phyloP scores from a whole-genome alignment of 2,113 vertebrate species.

The Pelobates fuscus region DNA sequence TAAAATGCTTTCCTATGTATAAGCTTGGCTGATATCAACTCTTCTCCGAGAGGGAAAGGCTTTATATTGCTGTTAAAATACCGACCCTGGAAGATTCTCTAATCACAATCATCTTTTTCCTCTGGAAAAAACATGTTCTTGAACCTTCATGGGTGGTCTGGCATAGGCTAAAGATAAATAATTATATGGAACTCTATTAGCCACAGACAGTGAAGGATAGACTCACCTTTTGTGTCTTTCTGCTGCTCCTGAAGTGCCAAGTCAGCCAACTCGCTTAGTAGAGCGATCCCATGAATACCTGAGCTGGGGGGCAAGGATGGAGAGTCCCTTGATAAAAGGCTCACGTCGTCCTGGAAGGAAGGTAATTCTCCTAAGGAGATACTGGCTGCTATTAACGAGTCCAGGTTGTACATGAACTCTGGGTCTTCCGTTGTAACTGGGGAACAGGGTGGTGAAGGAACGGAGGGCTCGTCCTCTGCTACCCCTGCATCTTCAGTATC shows the following conservation, averaged over 20 bases:
- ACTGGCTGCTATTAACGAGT: conserved; percentile 86
- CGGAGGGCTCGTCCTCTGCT: background rate
- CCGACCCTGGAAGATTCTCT: background rate
- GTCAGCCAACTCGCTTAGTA: conserved; percentile 91
- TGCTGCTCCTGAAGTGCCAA: conserved; percentile 77
- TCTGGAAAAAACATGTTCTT: background rate
- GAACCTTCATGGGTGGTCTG: background rate
- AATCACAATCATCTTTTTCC: background rate
- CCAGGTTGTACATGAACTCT: conserved; percentile 71
- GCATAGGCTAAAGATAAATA: background rate
- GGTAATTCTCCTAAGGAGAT: conserved; percentile 78
- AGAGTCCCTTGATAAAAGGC: background rate
- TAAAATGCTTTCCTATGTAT: too few relatives aligned
- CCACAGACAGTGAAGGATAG: too few relatives aligned
- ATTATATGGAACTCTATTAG: too few relatives aligned
- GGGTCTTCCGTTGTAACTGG: conserved; percentile 3
- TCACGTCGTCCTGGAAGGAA: conserved; percentile 48
- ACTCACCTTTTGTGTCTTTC: conserved; percentile 70
- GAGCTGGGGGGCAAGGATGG: conserved; percentile 59
- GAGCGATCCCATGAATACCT: conserved; percentile 82
- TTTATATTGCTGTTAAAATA: background rate
- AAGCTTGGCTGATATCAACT: too few relatives aligned
- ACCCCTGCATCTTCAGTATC: background rate
- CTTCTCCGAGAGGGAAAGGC: too few relatives aligned
- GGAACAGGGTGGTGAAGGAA: conserved; percentile 6